These are phyloP conservation scores for Megastigmus dorsalis DNA, from an alignment of 2,888 invertebrate species.

Conservation along the genomic window DNA sequence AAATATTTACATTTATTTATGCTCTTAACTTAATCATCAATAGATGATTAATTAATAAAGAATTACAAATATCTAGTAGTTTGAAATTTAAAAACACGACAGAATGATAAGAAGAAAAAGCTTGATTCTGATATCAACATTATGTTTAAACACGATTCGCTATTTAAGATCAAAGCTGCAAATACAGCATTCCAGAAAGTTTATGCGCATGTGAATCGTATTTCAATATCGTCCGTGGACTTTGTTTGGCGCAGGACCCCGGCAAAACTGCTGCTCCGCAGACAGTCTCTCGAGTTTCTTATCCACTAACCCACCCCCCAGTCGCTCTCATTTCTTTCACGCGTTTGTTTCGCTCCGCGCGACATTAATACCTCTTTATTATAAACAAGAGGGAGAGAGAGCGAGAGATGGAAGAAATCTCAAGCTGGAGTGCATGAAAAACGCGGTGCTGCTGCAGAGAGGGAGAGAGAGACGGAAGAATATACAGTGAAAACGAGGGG, in stretches of 20 bases:
- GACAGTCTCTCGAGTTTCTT: too few species aligned
- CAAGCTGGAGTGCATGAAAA: background rate
- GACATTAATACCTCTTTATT: slow-evolving; percentile 42
- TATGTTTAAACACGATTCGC: too few species aligned
- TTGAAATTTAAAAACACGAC: background rate
- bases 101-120: background rate
- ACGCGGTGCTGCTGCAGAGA: background rate
- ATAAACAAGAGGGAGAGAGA: slow-evolving; percentile 16
- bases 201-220: background rate
- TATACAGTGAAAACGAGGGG: too few species aligned
- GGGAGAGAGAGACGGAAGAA: background rate
- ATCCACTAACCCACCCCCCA: background rate
- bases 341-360: slow-evolving; percentile 5
- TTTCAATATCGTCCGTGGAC: slow-evolving; percentile 2
- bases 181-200: background rate
- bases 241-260: too few species aligned
- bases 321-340: slow-evolving; percentile 27
- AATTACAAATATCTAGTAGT: too few species aligned
- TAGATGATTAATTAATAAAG: too few species aligned
- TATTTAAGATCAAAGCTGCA: too few species aligned
- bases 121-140: too few species aligned
- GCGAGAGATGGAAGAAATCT: slow-evolving; percentile 1
- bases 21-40: too few species aligned
- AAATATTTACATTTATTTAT: too few species aligned
- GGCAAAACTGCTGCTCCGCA: too few species aligned